Percentiles rank a stretch among this genome's conserved stretches.
Evolutionary conservation across 1,140 invertebrate species (phyloP).

Genomic region (Bombyx mori): DNA sequence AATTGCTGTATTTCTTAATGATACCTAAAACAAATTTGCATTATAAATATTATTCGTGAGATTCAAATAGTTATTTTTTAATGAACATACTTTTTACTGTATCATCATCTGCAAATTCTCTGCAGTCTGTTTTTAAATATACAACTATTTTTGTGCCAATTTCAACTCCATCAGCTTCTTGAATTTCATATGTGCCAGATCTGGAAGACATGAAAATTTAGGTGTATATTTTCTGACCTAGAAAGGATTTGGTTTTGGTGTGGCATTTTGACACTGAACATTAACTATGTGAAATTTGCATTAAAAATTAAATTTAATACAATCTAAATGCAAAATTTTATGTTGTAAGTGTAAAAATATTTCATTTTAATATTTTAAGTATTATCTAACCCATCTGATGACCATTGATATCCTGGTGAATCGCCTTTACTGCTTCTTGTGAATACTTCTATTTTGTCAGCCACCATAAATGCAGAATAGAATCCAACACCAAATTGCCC

Average conservation of each 20-base stretch:
- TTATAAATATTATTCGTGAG: conserved; percentile 4
- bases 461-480: conserved; percentile 98
- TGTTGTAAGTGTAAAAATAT: neutral
- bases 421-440: conserved; percentile 77
- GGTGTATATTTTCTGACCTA: neutral
- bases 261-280: neutral
- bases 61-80: neutral
- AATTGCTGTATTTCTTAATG: conserved; percentile 97
- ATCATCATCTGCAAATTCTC: conserved; percentile 91
- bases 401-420: conserved; percentile 86
- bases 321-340: neutral
- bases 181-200: conserved; percentile 90
- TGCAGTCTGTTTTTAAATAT: conserved; percentile 87
- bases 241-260: neutral
- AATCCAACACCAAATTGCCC: conserved; percentile 99
- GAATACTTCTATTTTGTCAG: conserved; percentile 93
- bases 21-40: conserved; percentile 75
- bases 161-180: conserved; percentile 85
- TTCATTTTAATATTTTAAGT: neutral
- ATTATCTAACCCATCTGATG: conserved; percentile 84
- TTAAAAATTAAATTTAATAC: neutral
- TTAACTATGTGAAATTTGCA: neutral
- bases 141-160: conserved; percentile 95
- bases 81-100: conserved; percentile 78
- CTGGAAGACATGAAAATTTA: conserved; percentile 60